Evolutionary conservation across 92 coral and sea anemone species (phyloP).

Genomic region (Epizoanthus stellaris): DNA sequence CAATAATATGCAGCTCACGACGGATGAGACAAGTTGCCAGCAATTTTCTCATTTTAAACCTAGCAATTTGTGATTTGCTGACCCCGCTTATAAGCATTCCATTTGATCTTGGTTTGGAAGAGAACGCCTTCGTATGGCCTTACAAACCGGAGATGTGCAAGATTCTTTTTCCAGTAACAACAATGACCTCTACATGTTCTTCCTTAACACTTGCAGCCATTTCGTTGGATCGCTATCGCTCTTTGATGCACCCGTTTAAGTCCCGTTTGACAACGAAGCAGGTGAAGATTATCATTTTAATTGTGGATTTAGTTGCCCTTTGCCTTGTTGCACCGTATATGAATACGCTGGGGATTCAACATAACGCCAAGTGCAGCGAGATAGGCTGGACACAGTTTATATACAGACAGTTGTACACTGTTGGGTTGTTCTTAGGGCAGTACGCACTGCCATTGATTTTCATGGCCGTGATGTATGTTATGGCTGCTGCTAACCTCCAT

Average conservation of each 20-base stretch:
- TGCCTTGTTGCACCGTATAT: slow-evolving; percentile 62
- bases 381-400: slow-evolving; percentile 63
- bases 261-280: slow-evolving; percentile 65
- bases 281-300: slow-evolving; percentile 41
- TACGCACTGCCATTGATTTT: slow-evolving; percentile 82
- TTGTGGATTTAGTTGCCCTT: slow-evolving; percentile 45
- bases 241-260: slow-evolving; percentile 78
- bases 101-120: slow-evolving; percentile 83
- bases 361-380: slow-evolving; percentile 61
- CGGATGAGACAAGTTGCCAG: slow-evolving; percentile 65
- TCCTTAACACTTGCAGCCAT: slow-evolving; percentile 87
- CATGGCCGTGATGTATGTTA: slow-evolving; percentile 72
- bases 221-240: slow-evolving; percentile 82
- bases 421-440: slow-evolving; percentile 73
- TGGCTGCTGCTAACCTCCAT: slow-evolving; percentile 40
- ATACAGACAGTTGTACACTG: slow-evolving; percentile 77
- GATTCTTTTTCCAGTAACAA: slow-evolving; percentile 83
- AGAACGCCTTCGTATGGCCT: slow-evolving; percentile 71
- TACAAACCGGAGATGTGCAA: slow-evolving; percentile 78
- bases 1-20: slow-evolving; percentile 60
- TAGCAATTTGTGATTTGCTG: slow-evolving; percentile 80
- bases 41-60: slow-evolving; percentile 69
- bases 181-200: slow-evolving; percentile 85
- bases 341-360: slow-evolving; percentile 37
- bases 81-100: slow-evolving; percentile 85